Conservation (phyloP, 2,888 invertebrate genomes). For the Drosophila fungiperda region DNA sequence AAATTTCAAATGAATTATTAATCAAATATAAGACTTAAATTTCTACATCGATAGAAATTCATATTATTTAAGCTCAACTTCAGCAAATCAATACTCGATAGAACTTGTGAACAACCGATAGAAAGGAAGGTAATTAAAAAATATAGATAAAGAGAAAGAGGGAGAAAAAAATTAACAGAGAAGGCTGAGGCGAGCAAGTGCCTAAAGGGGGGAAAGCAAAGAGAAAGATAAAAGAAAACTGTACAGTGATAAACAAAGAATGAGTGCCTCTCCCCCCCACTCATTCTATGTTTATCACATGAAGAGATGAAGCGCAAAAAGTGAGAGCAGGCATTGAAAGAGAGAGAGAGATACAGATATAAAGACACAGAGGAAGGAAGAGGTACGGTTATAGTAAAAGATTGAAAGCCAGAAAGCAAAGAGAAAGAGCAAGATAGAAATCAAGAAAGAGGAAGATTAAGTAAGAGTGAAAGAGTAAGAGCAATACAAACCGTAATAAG, state of each 20-base stretch:
- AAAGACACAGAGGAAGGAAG: neutral
- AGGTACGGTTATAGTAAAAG: rapidly evolving
- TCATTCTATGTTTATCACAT: too few species aligned
- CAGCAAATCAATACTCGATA: neutral
- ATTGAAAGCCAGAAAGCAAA: neutral
- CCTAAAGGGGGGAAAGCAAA: neutral
- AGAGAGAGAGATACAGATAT: neutral
- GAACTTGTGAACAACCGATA: neutral
- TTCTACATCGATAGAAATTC: neutral
- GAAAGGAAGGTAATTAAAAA: neutral
- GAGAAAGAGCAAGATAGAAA: neutral
- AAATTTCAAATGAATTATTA: neutral
- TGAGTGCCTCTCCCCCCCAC: neutral
- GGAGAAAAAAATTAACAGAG: neutral
- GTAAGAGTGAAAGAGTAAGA: neutral
- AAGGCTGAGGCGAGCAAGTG: neutral
- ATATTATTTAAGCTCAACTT: neutral
- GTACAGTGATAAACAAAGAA: too few species aligned
- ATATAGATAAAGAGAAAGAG: neutral
- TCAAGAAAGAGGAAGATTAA: too few species aligned
- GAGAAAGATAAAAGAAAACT: neutral
- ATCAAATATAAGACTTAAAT: neutral
- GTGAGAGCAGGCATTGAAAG: neutral
- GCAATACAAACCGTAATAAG: neutral
- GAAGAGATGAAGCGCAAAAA: neutral